Base-by-base conservation (phyloP, 1,140 invertebrate genomes). In the Drosophila sproati region DNA sequence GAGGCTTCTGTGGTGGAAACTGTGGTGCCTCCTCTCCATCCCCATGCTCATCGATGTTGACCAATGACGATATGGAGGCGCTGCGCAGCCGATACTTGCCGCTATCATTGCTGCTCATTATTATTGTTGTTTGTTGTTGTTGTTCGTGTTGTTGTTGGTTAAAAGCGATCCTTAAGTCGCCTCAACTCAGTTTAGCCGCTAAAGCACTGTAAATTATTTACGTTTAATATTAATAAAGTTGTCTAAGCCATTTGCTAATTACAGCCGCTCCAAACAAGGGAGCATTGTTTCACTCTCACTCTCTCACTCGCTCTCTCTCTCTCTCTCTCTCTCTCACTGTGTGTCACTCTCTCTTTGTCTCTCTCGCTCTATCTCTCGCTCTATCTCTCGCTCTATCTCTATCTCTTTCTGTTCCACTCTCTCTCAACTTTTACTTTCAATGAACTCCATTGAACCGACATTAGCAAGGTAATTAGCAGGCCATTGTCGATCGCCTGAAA, bases 61-160 rank as follows among this genome's bases (percentile, higher is more conserved):
- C 91, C 77, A 93, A 85, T 70, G 92, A 92, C 51, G 93, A 91
- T 66, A 92, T 93, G 62, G 93, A 93, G 55, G 90, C 88, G 51
- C 91, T 92, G 74, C 88, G 82, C 64, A 91, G 60, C 28, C 91
- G 90, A 81, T 92, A 92, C 61, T 88, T 90, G 70, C 92, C 92
- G 73, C 68, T 90, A 57, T 91, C 91, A 41, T 91, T 91, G 62
- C 90, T 64, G 72, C 88, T 92, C 91, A 91, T 92, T 8, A 43
- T 43, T 43, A 3, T 43, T n/a, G 39, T 43, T 43, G 10, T 43
- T 41, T 5, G 39, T 8, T 43, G 10, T 43, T 43, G 10, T 3
- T 43, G 39, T 41, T 41, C 4, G 3, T 7, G 7, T 41, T 41
- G 39, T 41, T n/a, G 34, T 48, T 55, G 12, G 32, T 60, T 20